Evolutionary conservation across 2,113 vertebrate genomes (phyloP).

Genomic region (Bufo bufo): DNA sequence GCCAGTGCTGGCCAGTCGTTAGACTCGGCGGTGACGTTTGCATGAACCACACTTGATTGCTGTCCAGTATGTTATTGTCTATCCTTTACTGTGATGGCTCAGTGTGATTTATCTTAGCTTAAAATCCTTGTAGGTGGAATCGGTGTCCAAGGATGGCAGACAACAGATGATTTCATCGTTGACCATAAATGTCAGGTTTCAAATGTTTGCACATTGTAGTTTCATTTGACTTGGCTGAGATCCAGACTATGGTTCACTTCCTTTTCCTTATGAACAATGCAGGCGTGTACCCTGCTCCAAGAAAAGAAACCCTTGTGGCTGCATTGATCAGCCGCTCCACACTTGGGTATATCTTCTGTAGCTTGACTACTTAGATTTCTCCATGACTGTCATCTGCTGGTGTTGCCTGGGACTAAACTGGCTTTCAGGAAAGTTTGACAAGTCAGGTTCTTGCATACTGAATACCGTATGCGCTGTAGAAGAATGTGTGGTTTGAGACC

Average conservation of each 20-base stretch:
- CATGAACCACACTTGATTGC: no score
- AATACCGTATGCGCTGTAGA: no score
- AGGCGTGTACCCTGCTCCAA: not conserved
- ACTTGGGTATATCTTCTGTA: not conserved
- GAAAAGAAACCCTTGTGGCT: not conserved
- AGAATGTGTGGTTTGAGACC: no score
- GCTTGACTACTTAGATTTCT: not conserved
- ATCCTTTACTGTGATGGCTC: not conserved
- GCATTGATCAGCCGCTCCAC: not conserved
- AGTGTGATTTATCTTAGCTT: no score
- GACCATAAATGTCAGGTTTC: not conserved
- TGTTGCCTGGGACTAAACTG: not conserved
- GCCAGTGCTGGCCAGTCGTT: no score
- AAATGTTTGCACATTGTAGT: constrained; percentile 15
- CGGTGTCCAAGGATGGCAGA: not conserved
- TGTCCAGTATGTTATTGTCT: not conserved
- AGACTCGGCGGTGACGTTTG: no score
- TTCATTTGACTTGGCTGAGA: not conserved
- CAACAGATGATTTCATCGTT: not conserved
- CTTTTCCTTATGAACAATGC: constrained; percentile 1
- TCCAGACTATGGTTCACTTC: not conserved
- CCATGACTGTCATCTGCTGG: not conserved
- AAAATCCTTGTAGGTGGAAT: not conserved
- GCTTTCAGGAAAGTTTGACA: no score
- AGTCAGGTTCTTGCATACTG: no score